phyloP scores from a whole-genome alignment of 2,113 vertebrate species.

The Agapornis roseicollis region DNA sequence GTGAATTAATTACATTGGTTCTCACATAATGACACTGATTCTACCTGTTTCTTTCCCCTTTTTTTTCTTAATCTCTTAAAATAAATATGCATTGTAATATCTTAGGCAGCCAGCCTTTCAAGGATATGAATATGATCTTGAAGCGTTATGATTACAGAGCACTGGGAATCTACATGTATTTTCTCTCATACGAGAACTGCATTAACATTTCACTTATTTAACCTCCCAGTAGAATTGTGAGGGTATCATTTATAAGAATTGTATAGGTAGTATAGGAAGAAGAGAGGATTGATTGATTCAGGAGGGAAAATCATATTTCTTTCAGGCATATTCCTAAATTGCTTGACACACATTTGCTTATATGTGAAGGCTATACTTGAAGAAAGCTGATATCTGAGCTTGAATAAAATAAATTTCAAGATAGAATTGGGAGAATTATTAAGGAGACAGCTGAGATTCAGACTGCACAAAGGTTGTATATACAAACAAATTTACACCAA shows the following conservation, averaged over 20 bases:
- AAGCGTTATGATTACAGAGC: neutral
- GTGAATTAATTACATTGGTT: slow-evolving; percentile 35
- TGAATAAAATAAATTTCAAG: slow-evolving; percentile 12
- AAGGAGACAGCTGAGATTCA: neutral
- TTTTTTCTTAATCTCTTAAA: neutral
- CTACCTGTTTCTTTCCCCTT: neutral
- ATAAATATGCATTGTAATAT: neutral
- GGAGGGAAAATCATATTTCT: slow-evolving; percentile 35
- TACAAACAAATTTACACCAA: neutral
- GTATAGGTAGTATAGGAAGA: slow-evolving; percentile 21
- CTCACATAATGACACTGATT: neutral
- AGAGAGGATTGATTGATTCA: slow-evolving; percentile 49
- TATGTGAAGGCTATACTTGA: slow-evolving; percentile 26
- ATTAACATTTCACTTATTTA: slow-evolving; percentile 51
- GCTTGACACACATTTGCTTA: slow-evolving; percentile 46
- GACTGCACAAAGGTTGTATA: neutral
- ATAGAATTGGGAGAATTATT: neutral
- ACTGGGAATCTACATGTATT: slow-evolving; percentile 42
- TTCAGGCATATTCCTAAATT: slow-evolving; percentile 53
- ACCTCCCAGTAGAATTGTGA: slow-evolving; percentile 38
- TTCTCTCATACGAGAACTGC: neutral
- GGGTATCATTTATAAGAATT: slow-evolving; percentile 21
- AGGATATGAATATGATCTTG: slow-evolving; percentile 23
- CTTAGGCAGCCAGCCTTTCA: neutral
- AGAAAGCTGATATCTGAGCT: slow-evolving; percentile 10